Evolutionary conservation across 2,797 vertebrate species (phyloP).

Genomic region (Vultur gryphus): DNA sequence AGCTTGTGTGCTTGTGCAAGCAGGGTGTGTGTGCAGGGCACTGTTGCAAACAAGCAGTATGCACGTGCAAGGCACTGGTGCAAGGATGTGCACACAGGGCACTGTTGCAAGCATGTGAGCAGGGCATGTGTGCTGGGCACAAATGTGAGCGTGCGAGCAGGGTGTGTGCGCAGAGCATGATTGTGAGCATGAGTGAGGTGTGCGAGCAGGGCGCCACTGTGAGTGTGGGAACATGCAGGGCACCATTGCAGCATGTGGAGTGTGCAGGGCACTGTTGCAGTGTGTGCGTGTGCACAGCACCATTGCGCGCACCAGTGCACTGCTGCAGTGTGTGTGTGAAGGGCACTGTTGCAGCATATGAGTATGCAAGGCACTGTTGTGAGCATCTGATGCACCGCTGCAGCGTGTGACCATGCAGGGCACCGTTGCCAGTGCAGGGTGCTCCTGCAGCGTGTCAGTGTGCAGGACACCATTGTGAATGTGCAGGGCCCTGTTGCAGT

Average conservation of each 20-base stretch:
- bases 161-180: not conserved
- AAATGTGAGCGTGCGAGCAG: too few species aligned
- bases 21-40: not conserved
- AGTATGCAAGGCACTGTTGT: not conserved
- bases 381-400: not conserved
- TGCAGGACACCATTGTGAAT: not conserved
- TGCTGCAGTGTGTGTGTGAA: not conserved
- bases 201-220: accelerated
- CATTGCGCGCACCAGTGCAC: not conserved
- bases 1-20: not conserved
- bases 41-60: not conserved
- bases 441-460: not conserved
- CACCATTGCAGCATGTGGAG: accelerated
- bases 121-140: not conserved
- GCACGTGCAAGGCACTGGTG: too few species aligned
- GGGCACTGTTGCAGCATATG: not conserved
- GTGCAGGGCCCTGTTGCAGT: not conserved
- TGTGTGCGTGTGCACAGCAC: not conserved
- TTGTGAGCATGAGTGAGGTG: too few species aligned
- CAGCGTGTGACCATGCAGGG: too few species aligned
- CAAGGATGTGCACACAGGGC: not conserved
- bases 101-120: too few species aligned
- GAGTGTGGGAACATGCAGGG: not conserved
- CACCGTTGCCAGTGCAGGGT: not conserved
- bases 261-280: not conserved